These are phyloP conservation scores for Camponotus vicinus DNA, from an alignment of 1,140 invertebrate genomes.

Conservation along the genomic window DNA sequence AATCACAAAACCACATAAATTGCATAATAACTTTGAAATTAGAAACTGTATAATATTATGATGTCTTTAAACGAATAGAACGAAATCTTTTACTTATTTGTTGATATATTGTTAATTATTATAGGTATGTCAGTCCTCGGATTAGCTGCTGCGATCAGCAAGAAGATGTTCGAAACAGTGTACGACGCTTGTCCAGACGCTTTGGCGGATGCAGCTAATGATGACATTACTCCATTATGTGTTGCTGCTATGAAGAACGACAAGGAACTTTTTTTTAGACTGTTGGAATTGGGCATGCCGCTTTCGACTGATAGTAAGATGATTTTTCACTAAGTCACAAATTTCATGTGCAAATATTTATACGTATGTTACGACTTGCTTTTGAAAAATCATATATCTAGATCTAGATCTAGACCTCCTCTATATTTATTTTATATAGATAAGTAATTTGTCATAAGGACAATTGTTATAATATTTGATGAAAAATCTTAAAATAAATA, in stretches of 20 bases:
- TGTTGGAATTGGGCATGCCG: constrained; percentile 77
- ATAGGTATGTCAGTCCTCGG: constrained; percentile 80
- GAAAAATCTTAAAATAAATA: too few species aligned
- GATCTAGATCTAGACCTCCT: too few species aligned
- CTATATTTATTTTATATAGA: too few species aligned
- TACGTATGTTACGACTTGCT: background rate
- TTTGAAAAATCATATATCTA: background rate
- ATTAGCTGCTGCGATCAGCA: constrained; percentile 79
- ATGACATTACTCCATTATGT: constrained; percentile 82
- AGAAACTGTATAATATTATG: background rate
- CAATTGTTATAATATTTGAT: too few species aligned
- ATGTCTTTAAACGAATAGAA: background rate
- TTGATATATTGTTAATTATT: background rate
- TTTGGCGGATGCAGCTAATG: constrained; percentile 73
- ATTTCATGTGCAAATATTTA: constrained; percentile 11
- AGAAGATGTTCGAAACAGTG: constrained; percentile 79
- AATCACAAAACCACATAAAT: background rate
- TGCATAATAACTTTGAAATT: background rate
- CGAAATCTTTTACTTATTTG: too few species aligned
- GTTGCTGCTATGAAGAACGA: constrained; percentile 83
- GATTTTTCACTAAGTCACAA: constrained; percentile 14
- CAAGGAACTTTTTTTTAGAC: constrained; percentile 77
- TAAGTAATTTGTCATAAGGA: too few species aligned
- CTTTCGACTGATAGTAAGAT: constrained; percentile 75
- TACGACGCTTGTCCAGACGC: constrained; percentile 76